These are phyloP conservation scores for Cinara cedri DNA, from an alignment of 2,888 invertebrate species.

Conservation along the genomic window DNA sequence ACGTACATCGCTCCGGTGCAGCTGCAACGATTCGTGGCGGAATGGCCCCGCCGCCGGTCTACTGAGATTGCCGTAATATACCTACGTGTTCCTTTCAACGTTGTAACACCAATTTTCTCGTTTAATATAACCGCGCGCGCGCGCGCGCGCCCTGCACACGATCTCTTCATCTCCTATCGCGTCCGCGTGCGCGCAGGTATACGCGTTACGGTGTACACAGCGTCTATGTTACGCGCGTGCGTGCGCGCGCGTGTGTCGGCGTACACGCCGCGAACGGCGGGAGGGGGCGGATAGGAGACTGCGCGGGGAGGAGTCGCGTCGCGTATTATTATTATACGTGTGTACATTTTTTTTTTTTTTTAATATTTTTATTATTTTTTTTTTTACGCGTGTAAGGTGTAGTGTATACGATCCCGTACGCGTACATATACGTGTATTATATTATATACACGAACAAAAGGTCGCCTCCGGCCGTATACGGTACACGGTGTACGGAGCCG, in stretches of 20 bases:
- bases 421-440: no score
- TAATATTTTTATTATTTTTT: constrained; percentile 22
- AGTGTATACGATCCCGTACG: no score
- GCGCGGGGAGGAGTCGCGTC: no score
- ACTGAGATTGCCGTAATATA: constrained; percentile 14
- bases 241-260: no score
- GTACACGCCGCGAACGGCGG: no score
- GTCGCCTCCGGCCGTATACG: neutral
- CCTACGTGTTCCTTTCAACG: constrained; percentile 55
- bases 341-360: neutral
- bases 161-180: constrained; percentile 25
- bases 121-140: constrained; percentile 50
- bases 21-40: constrained; percentile 56
- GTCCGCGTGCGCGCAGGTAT: neutral
- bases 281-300: no score
- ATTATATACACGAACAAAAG: constrained; percentile 48
- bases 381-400: constrained; percentile 41
- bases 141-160: constrained; percentile 29
- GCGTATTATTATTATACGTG: neutral
- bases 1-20: constrained; percentile 1
- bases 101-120: constrained; percentile 57
- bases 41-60: constrained; percentile 51
- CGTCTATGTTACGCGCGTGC: no score
- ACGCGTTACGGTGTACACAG: neutral
- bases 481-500: neutral